Percentiles rank a stretch among this genome's conserved stretches.
Conservation (phyloP, 2,888 invertebrate species). For the Bedellia somnulentella region DNA sequence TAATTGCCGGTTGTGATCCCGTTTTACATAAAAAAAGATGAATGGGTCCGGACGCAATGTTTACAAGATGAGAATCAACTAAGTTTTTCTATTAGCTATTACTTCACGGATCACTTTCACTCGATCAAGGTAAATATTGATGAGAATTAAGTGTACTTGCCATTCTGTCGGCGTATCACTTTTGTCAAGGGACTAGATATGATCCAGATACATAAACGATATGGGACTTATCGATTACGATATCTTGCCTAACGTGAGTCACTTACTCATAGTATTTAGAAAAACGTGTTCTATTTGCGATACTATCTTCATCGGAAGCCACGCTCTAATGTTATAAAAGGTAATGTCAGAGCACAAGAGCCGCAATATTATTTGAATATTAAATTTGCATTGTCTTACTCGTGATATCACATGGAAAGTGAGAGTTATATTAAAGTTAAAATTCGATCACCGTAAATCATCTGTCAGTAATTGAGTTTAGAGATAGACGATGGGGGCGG, state of each 20-base stretch:
- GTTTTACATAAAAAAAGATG: constrained; percentile 60
- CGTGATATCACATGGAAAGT: no score
- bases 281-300: no score
- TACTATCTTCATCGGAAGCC: no score
- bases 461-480: constrained; percentile 55
- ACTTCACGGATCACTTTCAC: no score
- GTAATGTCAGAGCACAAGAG: no score
- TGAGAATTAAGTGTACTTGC: neutral
- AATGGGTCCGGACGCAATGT: constrained; percentile 41
- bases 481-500: constrained; percentile 53
- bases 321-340: no score
- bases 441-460: constrained; percentile 57
- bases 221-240: neutral
- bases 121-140: no score
- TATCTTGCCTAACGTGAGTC: constrained; percentile 20
- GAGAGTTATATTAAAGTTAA: constrained; percentile 20
- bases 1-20: constrained; percentile 60
- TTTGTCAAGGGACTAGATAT: neutral
- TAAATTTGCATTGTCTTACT: no score
- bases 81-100: constrained; percentile 15
- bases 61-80: no score
- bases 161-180: neutral
- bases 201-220: neutral
- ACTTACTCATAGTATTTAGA: neutral
- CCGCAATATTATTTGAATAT: no score